Percentiles rank a stretch among this genome's conserved stretches.
Conservation (phyloP, 2,888 invertebrate species). For the Apamea anceps region DNA sequence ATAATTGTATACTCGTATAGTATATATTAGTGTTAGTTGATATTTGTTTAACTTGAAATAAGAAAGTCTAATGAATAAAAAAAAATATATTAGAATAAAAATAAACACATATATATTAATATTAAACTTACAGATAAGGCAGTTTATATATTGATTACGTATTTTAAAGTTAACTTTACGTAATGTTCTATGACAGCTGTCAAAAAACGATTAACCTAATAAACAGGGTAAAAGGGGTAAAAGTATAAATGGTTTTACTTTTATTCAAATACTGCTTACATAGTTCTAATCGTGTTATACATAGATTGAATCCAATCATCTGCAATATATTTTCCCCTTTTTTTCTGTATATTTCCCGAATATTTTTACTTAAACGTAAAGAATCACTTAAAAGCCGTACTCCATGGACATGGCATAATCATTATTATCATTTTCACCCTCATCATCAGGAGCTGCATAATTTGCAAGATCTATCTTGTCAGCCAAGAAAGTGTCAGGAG, state of each 20-base stretch:
- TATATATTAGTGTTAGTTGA: no score
- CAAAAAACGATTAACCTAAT: no score
- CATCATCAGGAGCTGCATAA: conserved; percentile 80
- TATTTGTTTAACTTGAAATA: no score
- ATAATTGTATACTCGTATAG: no score
- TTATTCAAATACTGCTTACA: not conserved
- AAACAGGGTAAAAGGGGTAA: no score
- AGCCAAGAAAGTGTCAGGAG: conserved; percentile 85
- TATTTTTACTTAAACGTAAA: not conserved
- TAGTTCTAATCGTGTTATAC: not conserved
- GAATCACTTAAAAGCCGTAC: conserved; percentile 52
- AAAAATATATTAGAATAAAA: no score
- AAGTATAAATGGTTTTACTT: not conserved
- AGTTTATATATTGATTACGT: no score
- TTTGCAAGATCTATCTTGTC: conserved; percentile 84
- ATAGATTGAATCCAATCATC: not conserved
- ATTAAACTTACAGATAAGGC: no score
- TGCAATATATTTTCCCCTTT: not conserved
- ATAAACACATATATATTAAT: no score
- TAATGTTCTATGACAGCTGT: no score
- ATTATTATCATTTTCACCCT: conserved; percentile 61
- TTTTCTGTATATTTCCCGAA: not conserved
- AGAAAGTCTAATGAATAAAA: no score
- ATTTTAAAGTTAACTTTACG: no score
- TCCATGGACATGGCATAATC: conserved; percentile 64